Base-by-base conservation (phyloP, 2,797 vertebrate genomes). In the Oreochromis mossambicus region DNA sequence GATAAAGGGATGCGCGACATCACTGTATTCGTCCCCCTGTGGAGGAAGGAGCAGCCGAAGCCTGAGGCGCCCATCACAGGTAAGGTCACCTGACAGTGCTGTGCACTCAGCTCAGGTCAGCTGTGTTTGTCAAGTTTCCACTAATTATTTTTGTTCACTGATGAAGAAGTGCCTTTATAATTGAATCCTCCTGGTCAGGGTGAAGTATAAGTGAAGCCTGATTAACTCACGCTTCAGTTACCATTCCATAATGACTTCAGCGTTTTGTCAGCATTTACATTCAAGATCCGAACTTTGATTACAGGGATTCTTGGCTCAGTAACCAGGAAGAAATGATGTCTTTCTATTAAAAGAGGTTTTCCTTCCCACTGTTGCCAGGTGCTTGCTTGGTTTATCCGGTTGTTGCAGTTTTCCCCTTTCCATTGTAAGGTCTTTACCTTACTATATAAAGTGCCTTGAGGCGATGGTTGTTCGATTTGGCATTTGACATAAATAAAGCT, bases 1-100 rank as follows among this genome's bases (percentile, higher is more conserved):
- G 95, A 97, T 29, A 96, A 96, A 89, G 98, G 98, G 5, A 95
- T 98, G 87, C 96, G 95, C 2, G 95, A 97, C 94, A 97, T 99
- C 95, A 99, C 97, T 0, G 98, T 98, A 82, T 98, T 99, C 82
- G 97, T 99, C 2, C 98, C 98, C 0, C 96, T 97, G 78, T 99
- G 98, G 98, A 97, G 98, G 91, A 98, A 98, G 91, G 97, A 97
- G 29, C 96, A 96, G 50, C 92, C 97, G 2, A 94, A 97, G 41
- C 96, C 96, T 2, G 98, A 98, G 29, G 95, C 96, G 1, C 97
- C 97, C 12, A 98, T 98, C 51, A 96, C 97, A 95, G 98, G 98
- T 98, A 90, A 86, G 86, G 7, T 46, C 38, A 83, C 5, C 15
- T 82, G 66, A 55, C 9, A 17, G 51, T 10, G 7, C 41, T 29